Percentiles rank a stretch among this genome's conserved stretches.
Conservation (phyloP, 2,888 invertebrate species). For the Amphipoea lucens region DNA sequence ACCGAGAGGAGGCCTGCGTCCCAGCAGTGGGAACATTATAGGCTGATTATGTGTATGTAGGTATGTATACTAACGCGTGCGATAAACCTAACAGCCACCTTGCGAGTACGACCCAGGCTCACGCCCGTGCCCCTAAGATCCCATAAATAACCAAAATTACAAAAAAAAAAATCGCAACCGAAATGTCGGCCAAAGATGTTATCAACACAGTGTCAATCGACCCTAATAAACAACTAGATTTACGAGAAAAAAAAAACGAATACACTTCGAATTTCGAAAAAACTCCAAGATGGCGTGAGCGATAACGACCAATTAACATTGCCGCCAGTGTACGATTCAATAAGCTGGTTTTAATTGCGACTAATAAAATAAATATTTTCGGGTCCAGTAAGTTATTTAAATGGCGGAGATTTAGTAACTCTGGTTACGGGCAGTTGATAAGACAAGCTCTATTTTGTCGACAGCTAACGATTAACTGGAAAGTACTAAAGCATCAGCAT, state of each 20-base stretch:
- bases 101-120: neutral
- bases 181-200: slow-evolving; percentile 70
- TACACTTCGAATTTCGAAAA: slow-evolving; percentile 49
- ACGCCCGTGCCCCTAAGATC: slow-evolving; percentile 20
- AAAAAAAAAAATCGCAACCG: slow-evolving; percentile 62
- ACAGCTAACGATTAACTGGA: neutral
- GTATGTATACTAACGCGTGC: neutral
- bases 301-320: slow-evolving; percentile 78
- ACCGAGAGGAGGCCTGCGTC: too few species aligned
- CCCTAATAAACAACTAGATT: slow-evolving; percentile 79
- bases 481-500: too few species aligned
- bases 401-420: slow-evolving; percentile 16
- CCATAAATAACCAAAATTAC: slow-evolving; percentile 35
- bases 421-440: neutral
- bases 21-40: too few species aligned
- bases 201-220: slow-evolving; percentile 67
- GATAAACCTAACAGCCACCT: slow-evolving; percentile 1
- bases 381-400: slow-evolving; percentile 19
- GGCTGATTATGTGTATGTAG: too few species aligned
- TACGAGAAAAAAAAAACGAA: slow-evolving; percentile 67
- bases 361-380: slow-evolving; percentile 68
- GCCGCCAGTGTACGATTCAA: slow-evolving; percentile 70
- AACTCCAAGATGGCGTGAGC: slow-evolving; percentile 74
- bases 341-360: slow-evolving; percentile 73
- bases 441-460: neutral